These are phyloP conservation scores for Gila orcuttii DNA, from an alignment of 2,113 vertebrate species.

Conservation along the genomic window DNA sequence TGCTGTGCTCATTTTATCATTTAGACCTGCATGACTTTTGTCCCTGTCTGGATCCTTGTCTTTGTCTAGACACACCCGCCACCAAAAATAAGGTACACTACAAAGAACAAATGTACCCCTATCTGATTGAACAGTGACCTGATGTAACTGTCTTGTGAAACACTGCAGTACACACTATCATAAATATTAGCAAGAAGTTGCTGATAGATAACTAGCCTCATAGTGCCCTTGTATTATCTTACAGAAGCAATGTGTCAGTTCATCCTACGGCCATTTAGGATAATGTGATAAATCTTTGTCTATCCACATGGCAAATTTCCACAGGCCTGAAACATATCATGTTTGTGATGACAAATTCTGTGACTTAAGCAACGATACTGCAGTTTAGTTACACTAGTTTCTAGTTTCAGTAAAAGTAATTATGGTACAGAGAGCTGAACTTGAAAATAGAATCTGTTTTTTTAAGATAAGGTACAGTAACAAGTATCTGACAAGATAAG, in stretches of 20 bases:
- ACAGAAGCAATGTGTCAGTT: background rate
- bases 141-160: background rate
- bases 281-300: background rate
- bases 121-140: background rate
- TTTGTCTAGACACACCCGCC: background rate
- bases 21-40: background rate
- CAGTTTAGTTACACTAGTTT: slow-evolving; percentile 4
- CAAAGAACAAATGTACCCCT: background rate
- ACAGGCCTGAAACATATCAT: slow-evolving; percentile 2
- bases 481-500: background rate
- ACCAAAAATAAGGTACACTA: background rate
- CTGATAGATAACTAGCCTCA: background rate
- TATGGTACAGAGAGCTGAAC: background rate
- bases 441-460: slow-evolving; percentile 7
- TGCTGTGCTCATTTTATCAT: background rate
- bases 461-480: background rate
- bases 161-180: background rate
- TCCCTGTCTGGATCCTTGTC: background rate
- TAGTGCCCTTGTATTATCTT: background rate
- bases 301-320: background rate
- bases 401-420: background rate
- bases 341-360: background rate
- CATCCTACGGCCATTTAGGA: background rate
- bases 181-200: background rate
- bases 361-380: background rate